phyloP scores from a whole-genome alignment of 2,797 vertebrate species.

The Arnoldichthys spilopterus region DNA sequence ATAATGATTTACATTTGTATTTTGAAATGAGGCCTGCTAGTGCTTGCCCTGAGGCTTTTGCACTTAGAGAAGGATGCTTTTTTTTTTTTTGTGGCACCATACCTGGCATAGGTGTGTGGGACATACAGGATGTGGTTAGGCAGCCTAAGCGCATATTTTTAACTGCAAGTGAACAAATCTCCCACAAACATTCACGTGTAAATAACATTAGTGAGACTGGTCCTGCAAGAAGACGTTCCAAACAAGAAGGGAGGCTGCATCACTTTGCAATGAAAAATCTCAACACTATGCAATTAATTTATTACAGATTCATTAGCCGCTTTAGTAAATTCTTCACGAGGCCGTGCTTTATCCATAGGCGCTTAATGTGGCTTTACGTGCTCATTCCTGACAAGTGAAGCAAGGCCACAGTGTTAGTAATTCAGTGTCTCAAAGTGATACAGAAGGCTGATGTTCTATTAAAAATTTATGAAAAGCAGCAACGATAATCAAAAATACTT shows the following conservation, averaged over 20 bases:
- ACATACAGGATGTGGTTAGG: not conserved
- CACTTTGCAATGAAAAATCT: not conserved
- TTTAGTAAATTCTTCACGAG: conserved; percentile 23
- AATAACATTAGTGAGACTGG: not conserved
- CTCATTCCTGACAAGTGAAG: not conserved
- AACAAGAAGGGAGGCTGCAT: not conserved
- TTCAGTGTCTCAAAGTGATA: no score
- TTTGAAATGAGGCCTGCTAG: conserved; percentile 13
- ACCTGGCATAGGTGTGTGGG: conserved; percentile 2
- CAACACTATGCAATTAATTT: conserved; percentile 26
- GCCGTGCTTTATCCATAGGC: conserved; percentile 4
- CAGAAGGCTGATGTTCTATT: no score
- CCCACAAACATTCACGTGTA: not conserved
- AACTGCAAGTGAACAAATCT: not conserved
- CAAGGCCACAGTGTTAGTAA: conserved; percentile 1
- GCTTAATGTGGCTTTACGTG: conserved; percentile 23
- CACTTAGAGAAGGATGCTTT: not conserved
- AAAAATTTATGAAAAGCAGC: no score
- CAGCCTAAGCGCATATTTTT: not conserved
- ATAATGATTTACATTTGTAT: conserved; percentile 34
- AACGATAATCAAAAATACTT: no score
- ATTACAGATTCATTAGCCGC: conserved; percentile 24
- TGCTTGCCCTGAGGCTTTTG: conserved; percentile 25
- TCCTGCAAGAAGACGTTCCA: not conserved
- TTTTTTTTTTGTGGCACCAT: not conserved